Evolutionary conservation across 2,113 vertebrate species (phyloP), one percentile per base, ranked within the genome.

Genomic region (Bubalus kerabau): DNA sequence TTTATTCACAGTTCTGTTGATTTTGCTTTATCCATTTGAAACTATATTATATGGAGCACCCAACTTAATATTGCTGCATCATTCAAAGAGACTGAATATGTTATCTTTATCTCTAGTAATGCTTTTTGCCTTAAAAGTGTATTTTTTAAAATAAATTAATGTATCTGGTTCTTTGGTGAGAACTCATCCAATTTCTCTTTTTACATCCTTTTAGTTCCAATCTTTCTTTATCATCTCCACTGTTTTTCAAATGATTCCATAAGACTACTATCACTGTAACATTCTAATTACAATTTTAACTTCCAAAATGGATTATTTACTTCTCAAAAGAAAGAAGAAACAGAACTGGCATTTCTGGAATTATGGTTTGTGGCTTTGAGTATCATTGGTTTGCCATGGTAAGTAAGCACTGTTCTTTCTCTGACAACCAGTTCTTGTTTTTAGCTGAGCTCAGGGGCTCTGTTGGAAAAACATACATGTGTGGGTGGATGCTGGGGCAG

Each of bases 291-390:
- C n/a, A 71, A 91, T 81, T 96, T 95, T 54, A 78, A 40, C 56
- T 95, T 91, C 93, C 71, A 95, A 95, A 97, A 96, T 88, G 94
- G 64, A 96, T 62, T 92, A 64, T 94, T 96, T 67, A 28, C 56
- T 94, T 97, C 90, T 80, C 87, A 91, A 92, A 67, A 95, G 95
- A 96, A 92, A 93, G 74, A 92, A 94, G 76, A 97, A 95, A 96
- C 87, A 97, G 62, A 97, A 96, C 81, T 88, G 54, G 76, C 81
- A 96, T 94, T 83, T 94, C 93, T 92, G 87, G 94, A 96, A 94
- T 96, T 60, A 97, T 11, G 67, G 94, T 93, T 60, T 96, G 90
- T 91, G 94, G 95, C 83, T 97, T 97, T 96, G 71, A 94, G n/a
- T 92, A 67, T 93, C 81, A 92, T 56, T 36, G 59, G 82, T 89